Percentiles rank a stretch among this genome's conserved stretches.
Evolutionary conservation across 2,888 invertebrate genomes (phyloP).

Genomic region (Tiphia femorata): DNA sequence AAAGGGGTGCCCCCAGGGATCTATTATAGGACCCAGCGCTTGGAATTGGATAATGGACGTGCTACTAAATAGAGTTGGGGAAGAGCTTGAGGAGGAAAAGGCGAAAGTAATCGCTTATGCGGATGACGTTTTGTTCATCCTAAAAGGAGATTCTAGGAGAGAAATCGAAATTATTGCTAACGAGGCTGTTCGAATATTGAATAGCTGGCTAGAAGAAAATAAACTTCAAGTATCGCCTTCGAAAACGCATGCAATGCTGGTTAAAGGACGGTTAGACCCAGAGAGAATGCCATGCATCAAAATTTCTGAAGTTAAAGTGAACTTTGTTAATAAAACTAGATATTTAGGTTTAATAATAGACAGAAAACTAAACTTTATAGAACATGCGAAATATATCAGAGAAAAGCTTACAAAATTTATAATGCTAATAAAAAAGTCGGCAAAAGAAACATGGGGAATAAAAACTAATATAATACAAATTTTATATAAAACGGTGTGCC

Average conservation of each 20-base stretch:
- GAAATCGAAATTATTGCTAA: background rate
- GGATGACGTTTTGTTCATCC: conserved; percentile 13
- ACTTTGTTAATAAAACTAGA: conserved; percentile 1
- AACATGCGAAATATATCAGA: conserved; percentile 2
- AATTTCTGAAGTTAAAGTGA: background rate
- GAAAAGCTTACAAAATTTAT: background rate
- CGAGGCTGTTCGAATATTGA: background rate
- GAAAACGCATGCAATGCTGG: conserved; percentile 15
- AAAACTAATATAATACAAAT: background rate
- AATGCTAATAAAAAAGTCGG: background rate
- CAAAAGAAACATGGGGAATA: conserved; percentile 16
- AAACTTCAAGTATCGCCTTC: conserved; percentile 1
- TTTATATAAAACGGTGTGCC: background rate
- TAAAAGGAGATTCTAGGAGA: conserved; percentile 5
- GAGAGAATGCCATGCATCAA: background rate
- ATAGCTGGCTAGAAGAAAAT: conserved; percentile 7
- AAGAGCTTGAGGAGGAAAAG: background rate
- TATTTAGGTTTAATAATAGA: conserved; percentile 15
- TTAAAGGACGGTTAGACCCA: conserved; percentile 7
- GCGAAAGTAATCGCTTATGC: conserved; percentile 23
- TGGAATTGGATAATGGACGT: conserved; percentile 35
- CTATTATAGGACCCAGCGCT: conserved; percentile 30
- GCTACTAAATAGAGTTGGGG: conserved; percentile 7
- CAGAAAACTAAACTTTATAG: conserved; percentile 3
- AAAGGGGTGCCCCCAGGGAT: conserved; percentile 42